phyloP scores from a whole-genome alignment of 2,797 vertebrate genomes.

The Karalla daura region DNA sequence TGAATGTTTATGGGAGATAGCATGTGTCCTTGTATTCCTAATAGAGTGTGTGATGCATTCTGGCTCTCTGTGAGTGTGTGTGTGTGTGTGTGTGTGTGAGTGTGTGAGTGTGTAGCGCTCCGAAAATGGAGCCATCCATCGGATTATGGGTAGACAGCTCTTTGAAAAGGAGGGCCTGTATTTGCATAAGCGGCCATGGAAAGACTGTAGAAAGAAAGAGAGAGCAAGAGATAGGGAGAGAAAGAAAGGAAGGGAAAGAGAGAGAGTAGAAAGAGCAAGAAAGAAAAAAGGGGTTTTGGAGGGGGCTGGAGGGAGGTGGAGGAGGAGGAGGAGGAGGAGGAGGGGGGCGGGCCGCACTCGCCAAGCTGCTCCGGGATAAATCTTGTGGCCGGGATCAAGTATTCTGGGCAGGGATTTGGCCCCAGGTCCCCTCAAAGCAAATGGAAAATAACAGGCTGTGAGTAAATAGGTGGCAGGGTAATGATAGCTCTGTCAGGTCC shows the following conservation, averaged over 20 bases:
- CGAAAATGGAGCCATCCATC: constrained; percentile 81
- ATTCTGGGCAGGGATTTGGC: constrained; percentile 73
- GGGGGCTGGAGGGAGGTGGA: no score
- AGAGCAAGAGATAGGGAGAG: constrained; percentile 35
- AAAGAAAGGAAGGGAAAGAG: constrained; percentile 19
- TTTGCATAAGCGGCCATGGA: constrained; percentile 79
- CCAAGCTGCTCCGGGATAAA: constrained; percentile 72
- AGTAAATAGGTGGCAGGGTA: constrained; percentile 77
- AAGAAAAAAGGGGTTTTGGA: not conserved
- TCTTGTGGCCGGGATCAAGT: constrained; percentile 70
- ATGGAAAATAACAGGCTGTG: constrained; percentile 78
- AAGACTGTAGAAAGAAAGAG: constrained; percentile 55
- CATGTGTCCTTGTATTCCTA: constrained; percentile 65
- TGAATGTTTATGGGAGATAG: constrained; percentile 69
- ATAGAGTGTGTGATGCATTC: constrained; percentile 53
- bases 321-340: no score
- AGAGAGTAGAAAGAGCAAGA: constrained; percentile 13
- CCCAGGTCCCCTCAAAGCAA: constrained; percentile 68
- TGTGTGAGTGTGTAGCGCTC: constrained; percentile 39
- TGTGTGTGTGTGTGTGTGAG: constrained; percentile 10
- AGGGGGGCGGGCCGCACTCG: constrained; percentile 53
- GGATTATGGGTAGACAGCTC: constrained; percentile 81
- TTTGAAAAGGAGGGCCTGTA: constrained; percentile 72
- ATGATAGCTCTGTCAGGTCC: constrained; percentile 77
- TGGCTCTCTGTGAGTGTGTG: constrained; percentile 10